A percentile compares a stretch with the other conserved stretches of the same genome.
Evolutionary conservation across 2,797 vertebrate genomes (phyloP).

Genomic region (Loris lydekkerianus): DNA sequence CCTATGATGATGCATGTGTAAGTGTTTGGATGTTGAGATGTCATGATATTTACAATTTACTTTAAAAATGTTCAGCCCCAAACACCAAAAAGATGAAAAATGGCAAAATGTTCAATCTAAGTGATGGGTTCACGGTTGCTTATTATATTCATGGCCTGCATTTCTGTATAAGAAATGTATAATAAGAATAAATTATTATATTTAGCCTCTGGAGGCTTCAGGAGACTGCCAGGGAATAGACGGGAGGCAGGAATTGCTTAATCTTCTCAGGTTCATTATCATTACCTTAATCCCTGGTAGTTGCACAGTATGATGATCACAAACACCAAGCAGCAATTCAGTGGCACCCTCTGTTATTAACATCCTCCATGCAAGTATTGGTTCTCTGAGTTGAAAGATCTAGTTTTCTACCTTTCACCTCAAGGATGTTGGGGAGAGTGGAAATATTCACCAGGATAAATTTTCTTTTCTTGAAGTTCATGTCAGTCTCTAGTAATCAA

Average conservation of each 20-base stretch:
- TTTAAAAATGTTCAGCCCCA: neutral
- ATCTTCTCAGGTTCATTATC: conserved; percentile 17
- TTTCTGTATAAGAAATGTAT: neutral
- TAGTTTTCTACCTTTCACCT: conserved; percentile 29
- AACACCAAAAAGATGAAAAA: neutral
- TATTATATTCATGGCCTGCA: neutral
- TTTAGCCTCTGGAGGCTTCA: neutral
- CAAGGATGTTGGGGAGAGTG: neutral
- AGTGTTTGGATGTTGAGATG: conserved; percentile 28
- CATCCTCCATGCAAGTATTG: neutral
- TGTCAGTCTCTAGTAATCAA: conserved; percentile 61
- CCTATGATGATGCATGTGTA: neutral
- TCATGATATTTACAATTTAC: neutral
- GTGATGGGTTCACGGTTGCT: neutral
- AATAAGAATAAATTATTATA: conserved; percentile 38
- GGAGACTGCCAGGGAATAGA: neutral
- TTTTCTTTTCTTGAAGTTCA: conserved; percentile 40
- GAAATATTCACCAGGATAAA: conserved; percentile 44
- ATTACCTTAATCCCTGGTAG: conserved; percentile 3
- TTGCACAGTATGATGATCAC: neutral
- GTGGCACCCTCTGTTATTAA: neutral
- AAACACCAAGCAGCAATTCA: neutral
- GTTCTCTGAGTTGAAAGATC: conserved; percentile 25
- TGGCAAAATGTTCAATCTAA: neutral
- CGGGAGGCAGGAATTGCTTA: neutral